These are phyloP conservation scores for Syngnathus floridae DNA, from an alignment of 2,113 vertebrate genomes.

Conservation along the genomic window DNA sequence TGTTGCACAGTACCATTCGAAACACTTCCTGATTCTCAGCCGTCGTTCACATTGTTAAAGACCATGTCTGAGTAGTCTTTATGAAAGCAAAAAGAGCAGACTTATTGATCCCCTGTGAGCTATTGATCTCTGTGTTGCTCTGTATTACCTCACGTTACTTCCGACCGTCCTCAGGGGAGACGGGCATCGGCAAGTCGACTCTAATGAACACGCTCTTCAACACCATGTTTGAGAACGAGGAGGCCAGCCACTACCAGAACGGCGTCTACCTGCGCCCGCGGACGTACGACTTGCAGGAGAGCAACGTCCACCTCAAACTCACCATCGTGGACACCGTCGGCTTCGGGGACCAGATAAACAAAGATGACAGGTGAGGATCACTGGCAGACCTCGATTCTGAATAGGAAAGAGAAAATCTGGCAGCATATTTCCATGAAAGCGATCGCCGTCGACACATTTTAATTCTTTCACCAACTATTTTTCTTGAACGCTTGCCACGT, in stretches of 20 bases:
- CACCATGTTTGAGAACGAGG: constrained; percentile 93
- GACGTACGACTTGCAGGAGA: constrained; percentile 91
- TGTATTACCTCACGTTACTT: constrained; percentile 1
- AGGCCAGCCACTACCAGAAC: constrained; percentile 91
- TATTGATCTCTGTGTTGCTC: not conserved
- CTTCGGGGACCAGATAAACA: constrained; percentile 97
- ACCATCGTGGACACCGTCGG: constrained; percentile 94
- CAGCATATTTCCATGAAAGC: not conserved
- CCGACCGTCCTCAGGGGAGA: constrained; percentile 76
- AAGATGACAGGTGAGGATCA: constrained; percentile 84
- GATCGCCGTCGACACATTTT: not conserved
- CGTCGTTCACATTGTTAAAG: not conserved
- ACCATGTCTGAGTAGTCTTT: constrained; percentile 9
- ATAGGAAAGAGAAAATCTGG: not conserved
- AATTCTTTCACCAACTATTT: not conserved
- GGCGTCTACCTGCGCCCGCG: constrained; percentile 82
- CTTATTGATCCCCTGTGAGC: constrained; percentile 11
- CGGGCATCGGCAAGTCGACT: constrained; percentile 94
- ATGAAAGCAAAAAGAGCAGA: not conserved
- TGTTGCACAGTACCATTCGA: not conserved
- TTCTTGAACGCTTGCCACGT: not conserved
- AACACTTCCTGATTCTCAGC: not conserved
- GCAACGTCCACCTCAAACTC: constrained; percentile 91
- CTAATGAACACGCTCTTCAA: constrained; percentile 98
- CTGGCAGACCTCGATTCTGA: not conserved